A percentile compares a stretch with the other conserved stretches of the same genome.
Conservation (phyloP, 2,797 vertebrate species). For the Hafferia zeledoni region DNA sequence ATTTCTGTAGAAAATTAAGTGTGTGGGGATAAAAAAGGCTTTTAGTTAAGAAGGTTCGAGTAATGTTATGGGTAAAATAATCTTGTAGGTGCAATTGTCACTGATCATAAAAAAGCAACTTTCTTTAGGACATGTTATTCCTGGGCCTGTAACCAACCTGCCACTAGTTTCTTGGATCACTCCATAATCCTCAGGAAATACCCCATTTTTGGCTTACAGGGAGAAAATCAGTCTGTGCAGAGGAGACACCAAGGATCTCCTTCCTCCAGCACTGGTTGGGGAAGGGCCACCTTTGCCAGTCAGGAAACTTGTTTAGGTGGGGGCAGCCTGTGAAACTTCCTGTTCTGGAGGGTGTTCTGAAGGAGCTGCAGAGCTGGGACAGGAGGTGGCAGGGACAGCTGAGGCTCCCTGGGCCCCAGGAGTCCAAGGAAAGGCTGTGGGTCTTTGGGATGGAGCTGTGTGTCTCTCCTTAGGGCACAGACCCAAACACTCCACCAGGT, state of each 20-base stretch:
- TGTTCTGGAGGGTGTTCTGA: neutral
- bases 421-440: neutral
- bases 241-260: neutral
- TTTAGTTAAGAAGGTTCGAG: neutral
- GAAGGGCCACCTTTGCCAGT: neutral
- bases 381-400: neutral
- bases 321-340: neutral
- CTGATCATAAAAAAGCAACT: neutral
- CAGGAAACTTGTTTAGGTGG: neutral
- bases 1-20: neutral
- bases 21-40: neutral
- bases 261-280: neutral
- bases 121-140: neutral
- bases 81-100: neutral
- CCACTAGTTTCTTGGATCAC: fast-evolving
- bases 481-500: neutral
- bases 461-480: neutral
- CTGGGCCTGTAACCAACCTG: neutral
- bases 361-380: neutral
- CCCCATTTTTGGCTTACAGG: neutral
- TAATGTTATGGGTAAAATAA: neutral
- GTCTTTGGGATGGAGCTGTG: neutral
- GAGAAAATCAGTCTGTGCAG: neutral
- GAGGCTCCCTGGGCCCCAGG: neutral
- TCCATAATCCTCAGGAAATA: neutral